Percentiles rank a stretch among this genome's conserved stretches.
phyloP scores from a whole-genome alignment of 2,888 invertebrate species.

The Nephrotoma guestfalica region DNA sequence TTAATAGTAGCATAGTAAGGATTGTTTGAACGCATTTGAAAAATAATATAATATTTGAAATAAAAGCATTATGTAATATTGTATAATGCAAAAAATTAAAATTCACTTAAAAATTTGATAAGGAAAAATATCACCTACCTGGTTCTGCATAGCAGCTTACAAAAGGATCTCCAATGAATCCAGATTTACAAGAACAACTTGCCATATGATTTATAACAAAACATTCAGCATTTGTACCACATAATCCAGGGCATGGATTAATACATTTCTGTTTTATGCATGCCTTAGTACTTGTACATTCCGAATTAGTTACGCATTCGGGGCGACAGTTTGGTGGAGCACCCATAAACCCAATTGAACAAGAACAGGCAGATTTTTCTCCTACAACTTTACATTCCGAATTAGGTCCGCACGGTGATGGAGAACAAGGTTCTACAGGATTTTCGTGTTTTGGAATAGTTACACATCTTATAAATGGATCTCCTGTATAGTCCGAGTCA shows the following conservation, averaged over 20 bases:
- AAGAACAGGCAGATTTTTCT: slow-evolving; percentile 43
- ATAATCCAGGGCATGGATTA: slow-evolving; percentile 49
- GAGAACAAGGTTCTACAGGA: slow-evolving; percentile 43
- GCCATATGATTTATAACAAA: slow-evolving; percentile 55
- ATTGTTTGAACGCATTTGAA: background rate
- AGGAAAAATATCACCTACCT: slow-evolving; percentile 23
- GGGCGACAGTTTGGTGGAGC: slow-evolving; percentile 51
- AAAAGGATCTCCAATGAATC: slow-evolving; percentile 64
- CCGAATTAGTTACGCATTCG: slow-evolving; percentile 48
- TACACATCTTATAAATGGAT: slow-evolving; percentile 56
- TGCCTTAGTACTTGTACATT: slow-evolving; percentile 47
- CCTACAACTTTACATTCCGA: slow-evolving; percentile 42
- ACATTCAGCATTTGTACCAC: slow-evolving; percentile 42
- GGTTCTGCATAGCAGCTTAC: slow-evolving; percentile 43
- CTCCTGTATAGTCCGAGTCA: slow-evolving; percentile 51
- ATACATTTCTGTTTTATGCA: slow-evolving; percentile 48
- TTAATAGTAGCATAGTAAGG: background rate
- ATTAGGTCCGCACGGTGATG: slow-evolving; percentile 48
- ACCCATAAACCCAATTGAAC: slow-evolving; percentile 42
- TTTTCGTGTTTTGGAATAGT: slow-evolving; percentile 22
- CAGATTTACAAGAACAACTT: slow-evolving; percentile 63
- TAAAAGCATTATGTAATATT: background rate
- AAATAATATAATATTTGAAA: background rate
- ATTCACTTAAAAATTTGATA: background rate
- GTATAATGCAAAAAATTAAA: background rate